These are phyloP conservation scores for Cromileptes altivelis DNA, from an alignment of 2,113 vertebrate species.

Conservation along the genomic window DNA sequence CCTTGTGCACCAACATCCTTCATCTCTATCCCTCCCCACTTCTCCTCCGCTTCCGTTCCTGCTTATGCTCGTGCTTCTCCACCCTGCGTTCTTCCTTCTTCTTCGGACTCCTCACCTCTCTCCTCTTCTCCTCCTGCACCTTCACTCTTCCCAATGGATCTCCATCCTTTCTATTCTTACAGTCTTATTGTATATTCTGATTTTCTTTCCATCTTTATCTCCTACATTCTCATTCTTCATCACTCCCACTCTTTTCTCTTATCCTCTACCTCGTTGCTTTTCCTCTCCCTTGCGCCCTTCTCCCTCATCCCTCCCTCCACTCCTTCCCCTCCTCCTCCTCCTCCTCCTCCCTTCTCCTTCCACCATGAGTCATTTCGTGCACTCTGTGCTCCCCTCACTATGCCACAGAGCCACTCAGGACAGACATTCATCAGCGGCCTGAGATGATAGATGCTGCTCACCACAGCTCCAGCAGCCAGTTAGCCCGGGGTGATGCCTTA, in stretches of 20 bases:
- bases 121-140: conserved; percentile 1
- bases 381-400: conserved; percentile 44
- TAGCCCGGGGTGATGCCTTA: conserved; percentile 72
- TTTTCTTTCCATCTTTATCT: conserved; percentile 27
- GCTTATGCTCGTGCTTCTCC: conserved; percentile 26
- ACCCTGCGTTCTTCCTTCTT: conserved; percentile 10
- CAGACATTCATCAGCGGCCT: conserved; percentile 79
- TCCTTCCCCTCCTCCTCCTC: conserved; percentile 26
- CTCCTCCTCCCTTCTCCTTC: conserved; percentile 48
- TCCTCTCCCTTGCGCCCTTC: conserved; percentile 17
- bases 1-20: conserved; percentile 53
- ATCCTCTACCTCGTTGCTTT: conserved; percentile 9
- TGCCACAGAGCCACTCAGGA: conserved; percentile 76
- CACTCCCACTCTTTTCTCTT: conserved; percentile 16
- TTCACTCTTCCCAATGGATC: background rate
- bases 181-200: conserved; percentile 25
- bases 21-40: conserved; percentile 35
- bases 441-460: conserved; percentile 82
- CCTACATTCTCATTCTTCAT: conserved; percentile 14
- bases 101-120: background rate
- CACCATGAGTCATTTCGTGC: conserved; percentile 68
- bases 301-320: conserved; percentile 32
- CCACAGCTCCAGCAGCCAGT: conserved; percentile 76
- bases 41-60: conserved; percentile 23
- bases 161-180: conserved; percentile 21